phyloP scores from a whole-genome alignment of 35 echinoderm and acorn worm genomes.

The Lytechinus pictus region DNA sequence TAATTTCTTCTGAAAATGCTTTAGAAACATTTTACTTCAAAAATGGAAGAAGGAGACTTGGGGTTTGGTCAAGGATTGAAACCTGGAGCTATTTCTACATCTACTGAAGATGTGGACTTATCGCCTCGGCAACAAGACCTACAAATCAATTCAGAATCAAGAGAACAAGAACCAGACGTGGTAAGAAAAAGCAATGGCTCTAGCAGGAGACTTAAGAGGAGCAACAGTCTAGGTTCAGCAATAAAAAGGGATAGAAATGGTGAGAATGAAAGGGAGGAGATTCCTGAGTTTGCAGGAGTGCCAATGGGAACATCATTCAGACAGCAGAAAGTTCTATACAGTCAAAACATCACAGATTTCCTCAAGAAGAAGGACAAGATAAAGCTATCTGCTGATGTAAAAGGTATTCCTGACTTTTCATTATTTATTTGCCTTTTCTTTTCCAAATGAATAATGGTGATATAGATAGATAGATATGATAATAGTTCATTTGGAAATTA shows the following conservation, averaged over 20 bases:
- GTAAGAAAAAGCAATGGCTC: background rate
- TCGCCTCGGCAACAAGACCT: background rate
- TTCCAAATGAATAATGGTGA: too few relatives aligned
- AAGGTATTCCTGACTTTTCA: background rate
- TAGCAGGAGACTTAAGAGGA: background rate
- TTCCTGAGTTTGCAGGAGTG: background rate
- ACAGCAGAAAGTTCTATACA: background rate
- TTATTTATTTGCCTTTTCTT: too few relatives aligned
- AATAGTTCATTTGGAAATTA: too few relatives aligned
- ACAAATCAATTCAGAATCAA: background rate
- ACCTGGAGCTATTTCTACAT: conserved; percentile 31
- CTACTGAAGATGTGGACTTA: background rate
- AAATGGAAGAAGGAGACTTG: conserved; percentile 42
- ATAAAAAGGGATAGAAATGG: background rate
- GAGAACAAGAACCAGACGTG: background rate
- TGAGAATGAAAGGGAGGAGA: background rate
- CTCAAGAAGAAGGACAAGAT: background rate
- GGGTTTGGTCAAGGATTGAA: conserved; percentile 50
- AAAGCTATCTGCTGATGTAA: background rate
- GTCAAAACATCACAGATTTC: background rate
- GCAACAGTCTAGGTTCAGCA: conserved; percentile 31
- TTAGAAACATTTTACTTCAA: background rate
- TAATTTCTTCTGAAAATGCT: background rate
- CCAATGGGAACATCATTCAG: background rate
- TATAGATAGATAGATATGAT: too few relatives aligned